phyloP scores from a whole-genome alignment of 2,113 vertebrate genomes.

The Ptychochromis oligacanthus region DNA sequence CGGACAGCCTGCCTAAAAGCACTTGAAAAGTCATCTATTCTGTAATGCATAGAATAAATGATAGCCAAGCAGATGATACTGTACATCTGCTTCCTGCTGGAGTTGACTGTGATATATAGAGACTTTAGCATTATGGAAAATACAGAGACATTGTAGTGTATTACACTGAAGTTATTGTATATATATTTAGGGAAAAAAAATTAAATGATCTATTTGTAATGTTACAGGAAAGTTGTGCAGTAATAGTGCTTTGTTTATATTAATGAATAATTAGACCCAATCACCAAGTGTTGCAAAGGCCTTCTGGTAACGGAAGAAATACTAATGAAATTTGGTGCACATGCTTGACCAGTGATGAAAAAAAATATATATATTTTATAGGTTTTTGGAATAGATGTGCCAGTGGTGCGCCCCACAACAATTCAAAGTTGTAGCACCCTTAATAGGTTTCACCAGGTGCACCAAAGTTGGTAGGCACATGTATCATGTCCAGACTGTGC shows the following conservation, averaged over 20 bases:
- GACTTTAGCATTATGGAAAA: background rate
- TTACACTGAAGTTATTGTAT: background rate
- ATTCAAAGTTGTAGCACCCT: no score
- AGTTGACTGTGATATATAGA: background rate
- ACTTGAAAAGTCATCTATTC: conserved; percentile 15
- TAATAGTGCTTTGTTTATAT: background rate
- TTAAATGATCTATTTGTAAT: background rate
- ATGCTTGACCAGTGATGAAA: no score
- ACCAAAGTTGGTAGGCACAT: no score
- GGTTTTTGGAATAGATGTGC: no score
- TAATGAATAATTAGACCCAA: background rate
- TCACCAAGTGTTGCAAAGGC: no score
- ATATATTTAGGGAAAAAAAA: no score
- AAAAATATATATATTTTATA: no score
- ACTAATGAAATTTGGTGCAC: no score
- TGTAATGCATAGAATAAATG: background rate
- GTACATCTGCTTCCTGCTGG: background rate
- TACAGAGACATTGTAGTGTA: background rate
- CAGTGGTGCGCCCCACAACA: no score
- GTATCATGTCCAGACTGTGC: no score
- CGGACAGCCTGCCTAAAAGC: conserved; percentile 7
- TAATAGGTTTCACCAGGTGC: no score
- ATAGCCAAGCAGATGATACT: background rate
- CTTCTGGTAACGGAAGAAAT: no score
- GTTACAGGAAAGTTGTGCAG: background rate